Conservation (phyloP, 2,113 vertebrate genomes). For the Aldabrachelys gigantea region DNA sequence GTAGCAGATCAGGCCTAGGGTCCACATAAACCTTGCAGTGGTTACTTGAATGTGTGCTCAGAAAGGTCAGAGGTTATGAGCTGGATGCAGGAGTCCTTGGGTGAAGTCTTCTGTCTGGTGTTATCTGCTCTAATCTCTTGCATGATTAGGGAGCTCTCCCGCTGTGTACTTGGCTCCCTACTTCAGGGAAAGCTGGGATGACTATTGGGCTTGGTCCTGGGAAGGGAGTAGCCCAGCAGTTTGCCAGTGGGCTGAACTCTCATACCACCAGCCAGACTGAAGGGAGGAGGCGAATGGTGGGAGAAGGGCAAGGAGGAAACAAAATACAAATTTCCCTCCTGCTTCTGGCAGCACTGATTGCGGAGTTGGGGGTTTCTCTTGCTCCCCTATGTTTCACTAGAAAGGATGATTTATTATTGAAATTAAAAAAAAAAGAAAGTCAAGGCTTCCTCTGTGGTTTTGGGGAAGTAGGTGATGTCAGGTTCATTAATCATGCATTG, state of each 20-base stretch:
- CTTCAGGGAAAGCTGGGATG: neutral
- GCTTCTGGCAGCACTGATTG: neutral
- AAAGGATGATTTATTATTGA: neutral
- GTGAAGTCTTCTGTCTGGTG: neutral
- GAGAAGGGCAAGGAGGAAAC: neutral
- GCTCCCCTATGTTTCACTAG: neutral
- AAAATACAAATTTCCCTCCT: neutral
- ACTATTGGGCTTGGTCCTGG: neutral
- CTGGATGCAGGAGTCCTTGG: neutral
- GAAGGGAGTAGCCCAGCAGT: neutral
- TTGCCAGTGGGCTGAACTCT: neutral
- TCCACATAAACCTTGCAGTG: neutral
- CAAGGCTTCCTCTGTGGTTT: neutral
- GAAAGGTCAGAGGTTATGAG: neutral
- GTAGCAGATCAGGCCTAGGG: neutral
- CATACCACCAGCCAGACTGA: rapidly evolving
- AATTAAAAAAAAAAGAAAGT: neutral
- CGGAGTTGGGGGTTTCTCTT: neutral
- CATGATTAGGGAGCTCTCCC: neutral
- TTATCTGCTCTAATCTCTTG: neutral
- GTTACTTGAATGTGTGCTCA: neutral
- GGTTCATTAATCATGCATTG: neutral
- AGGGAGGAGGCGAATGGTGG: neutral
- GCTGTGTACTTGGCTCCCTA: neutral
- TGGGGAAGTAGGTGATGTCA: neutral